Conservation (phyloP, 2,797 vertebrate genomes). For the Myotis pilosus region DNA sequence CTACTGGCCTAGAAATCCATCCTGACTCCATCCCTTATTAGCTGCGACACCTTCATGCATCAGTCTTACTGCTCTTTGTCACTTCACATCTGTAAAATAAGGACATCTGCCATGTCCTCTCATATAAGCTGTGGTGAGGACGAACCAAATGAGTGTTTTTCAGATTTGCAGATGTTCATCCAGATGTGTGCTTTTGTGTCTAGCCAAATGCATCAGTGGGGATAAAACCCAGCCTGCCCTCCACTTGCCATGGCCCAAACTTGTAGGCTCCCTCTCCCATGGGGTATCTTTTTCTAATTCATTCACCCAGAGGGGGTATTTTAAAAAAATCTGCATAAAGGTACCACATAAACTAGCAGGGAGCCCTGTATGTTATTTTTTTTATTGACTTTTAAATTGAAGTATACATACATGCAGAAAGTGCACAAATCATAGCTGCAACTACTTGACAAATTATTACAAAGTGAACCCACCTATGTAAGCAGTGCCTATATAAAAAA, state of each 20-base stretch:
- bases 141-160: not conserved
- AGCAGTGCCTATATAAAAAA: not conserved
- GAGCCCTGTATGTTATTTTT: not conserved
- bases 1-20: not conserved
- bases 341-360: not conserved
- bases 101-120: not conserved
- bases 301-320: not conserved
- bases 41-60: not conserved
- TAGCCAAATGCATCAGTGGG: not conserved
- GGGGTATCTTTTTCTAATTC: not conserved
- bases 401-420: not conserved
- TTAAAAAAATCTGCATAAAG: not conserved
- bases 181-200: slow-evolving; percentile 44
- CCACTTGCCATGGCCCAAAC: not conserved
- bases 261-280: not conserved
- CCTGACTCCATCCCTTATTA: not conserved
- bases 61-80: not conserved
- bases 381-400: not conserved
- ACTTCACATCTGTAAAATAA: slow-evolving; percentile 34
- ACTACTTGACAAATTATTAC: not conserved
- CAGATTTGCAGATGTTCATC: slow-evolving; percentile 40
- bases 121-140: not conserved
- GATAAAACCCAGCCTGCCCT: not conserved
- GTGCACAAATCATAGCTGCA: not conserved
- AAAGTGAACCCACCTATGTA: not conserved